Evolutionary conservation across 2,113 vertebrate species (phyloP).

Genomic region (Copsychus sechellarum): DNA sequence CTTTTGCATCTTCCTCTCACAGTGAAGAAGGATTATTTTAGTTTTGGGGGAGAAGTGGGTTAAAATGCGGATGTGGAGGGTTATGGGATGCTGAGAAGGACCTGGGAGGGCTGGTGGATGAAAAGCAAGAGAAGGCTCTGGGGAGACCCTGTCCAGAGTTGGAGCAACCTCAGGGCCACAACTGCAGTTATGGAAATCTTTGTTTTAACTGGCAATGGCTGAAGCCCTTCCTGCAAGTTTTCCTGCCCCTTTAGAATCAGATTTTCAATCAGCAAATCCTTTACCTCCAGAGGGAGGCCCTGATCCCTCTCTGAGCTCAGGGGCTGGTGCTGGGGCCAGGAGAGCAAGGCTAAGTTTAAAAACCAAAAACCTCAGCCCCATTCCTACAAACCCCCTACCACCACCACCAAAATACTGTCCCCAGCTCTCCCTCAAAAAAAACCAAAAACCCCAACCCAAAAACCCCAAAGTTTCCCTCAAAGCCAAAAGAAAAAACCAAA

Average conservation of each 20-base stretch:
- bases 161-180: not conserved
- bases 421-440: not conserved
- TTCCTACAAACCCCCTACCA: too few species aligned
- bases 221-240: not conserved
- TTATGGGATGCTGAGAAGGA: not conserved
- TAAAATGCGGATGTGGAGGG: not conserved
- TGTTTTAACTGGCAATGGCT: not conserved
- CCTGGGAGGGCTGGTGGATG: not conserved
- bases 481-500: not conserved
- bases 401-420: too few species aligned
- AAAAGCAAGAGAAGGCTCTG: not conserved
- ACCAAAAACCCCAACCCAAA: not conserved
- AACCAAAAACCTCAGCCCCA: not conserved
- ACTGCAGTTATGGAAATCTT: rapidly evolving
- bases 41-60: not conserved
- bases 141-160: not conserved
- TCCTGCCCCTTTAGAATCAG: not conserved
- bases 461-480: too few species aligned
- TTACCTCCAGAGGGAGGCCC: not conserved
- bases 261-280: not conserved
- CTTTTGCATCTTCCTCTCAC: not conserved
- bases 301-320: not conserved
- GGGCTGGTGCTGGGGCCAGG: not conserved
- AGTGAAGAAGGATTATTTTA: not conserved
- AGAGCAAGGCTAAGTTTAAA: not conserved